Evolutionary conservation across 1,140 invertebrate genomes (phyloP), one percentile per base, ranked within the genome.

Genomic region (Drosophila auraria): DNA sequence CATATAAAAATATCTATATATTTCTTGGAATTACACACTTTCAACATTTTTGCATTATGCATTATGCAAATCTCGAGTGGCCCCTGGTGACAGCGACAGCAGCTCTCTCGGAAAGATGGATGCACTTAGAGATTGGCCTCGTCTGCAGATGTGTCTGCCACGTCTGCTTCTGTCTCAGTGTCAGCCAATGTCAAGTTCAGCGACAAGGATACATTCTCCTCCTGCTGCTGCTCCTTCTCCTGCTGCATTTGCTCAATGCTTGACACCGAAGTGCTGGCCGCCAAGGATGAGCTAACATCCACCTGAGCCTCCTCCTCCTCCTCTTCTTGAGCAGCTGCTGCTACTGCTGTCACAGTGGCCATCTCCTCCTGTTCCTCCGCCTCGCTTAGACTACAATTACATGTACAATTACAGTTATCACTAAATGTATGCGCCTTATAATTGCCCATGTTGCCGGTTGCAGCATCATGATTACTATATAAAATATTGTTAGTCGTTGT

Each of bases 381-480:
- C 8, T 82, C 79, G 62, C 82, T 91, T 91, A 90, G 73, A 30
- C 73, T 87, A 87, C 83, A 91, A 91, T 91, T 91, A 91, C 82
- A 87, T 83, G 81, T 91, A 91, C 87, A 87, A 70, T 87, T 91
- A 91, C 80, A 91, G 83, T 69, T 91, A 91, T 91, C 87, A 87
- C 83, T 91, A 83, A 91, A 81, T 76, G 89, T 91, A 91, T 91
- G 87, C 84, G 81, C 82, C 82, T 87, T 87, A 84, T 78, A 78
- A 78, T 78, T 78, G 73, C 61, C 49, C 17, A 69, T 69, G 66
- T 53, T 68, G 66, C 45, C 65, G 70, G 78, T 78, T 86, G 82
- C 78, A 83, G 73, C 81, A 79, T 89, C 80, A 73, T 89, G 83
- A 65, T 73, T 78, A 73, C 87, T 92, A 84, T 83, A 87, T 81